These are phyloP conservation scores for Patiria miniata DNA, from an alignment of 35 echinoderm and acorn worm species.

Conservation along the genomic window DNA sequence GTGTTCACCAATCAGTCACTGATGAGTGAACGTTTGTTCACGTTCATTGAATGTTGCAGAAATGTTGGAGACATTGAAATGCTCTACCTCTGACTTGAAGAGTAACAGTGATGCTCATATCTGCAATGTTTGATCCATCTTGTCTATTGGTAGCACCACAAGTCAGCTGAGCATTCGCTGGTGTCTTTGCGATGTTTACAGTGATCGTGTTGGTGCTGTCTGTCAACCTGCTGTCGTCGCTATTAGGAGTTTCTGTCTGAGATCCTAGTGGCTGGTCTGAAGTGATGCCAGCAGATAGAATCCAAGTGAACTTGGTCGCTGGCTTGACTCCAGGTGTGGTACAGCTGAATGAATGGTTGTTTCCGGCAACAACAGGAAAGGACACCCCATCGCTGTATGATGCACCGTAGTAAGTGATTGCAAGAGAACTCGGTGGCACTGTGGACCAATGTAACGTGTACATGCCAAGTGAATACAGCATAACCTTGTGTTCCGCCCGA, in stretches of 20 bases:
- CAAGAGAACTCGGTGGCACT: too few species aligned
- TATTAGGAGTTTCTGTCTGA: neutral
- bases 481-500: too few species aligned
- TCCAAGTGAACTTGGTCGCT: neutral
- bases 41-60: too few species aligned
- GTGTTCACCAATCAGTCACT: too few species aligned
- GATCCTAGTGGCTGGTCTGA: neutral
- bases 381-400: too few species aligned
- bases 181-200: neutral
- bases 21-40: too few species aligned
- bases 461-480: too few species aligned
- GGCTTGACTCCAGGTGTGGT: neutral
- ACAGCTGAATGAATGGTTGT: neutral
- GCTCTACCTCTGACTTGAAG: constrained; percentile 6
- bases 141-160: neutral
- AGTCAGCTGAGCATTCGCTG: neutral
- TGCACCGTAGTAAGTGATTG: too few species aligned
- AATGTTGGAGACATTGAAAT: too few species aligned
- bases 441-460: too few species aligned
- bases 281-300: neutral
- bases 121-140: neutral
- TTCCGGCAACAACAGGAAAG: neutral
- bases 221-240: neutral
- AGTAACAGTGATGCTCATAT: neutral
- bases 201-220: neutral